Evolutionary conservation across 2,113 vertebrate genomes (phyloP), one percentile per base, ranked within the genome.

Genomic region (Platanista minor): DNA sequence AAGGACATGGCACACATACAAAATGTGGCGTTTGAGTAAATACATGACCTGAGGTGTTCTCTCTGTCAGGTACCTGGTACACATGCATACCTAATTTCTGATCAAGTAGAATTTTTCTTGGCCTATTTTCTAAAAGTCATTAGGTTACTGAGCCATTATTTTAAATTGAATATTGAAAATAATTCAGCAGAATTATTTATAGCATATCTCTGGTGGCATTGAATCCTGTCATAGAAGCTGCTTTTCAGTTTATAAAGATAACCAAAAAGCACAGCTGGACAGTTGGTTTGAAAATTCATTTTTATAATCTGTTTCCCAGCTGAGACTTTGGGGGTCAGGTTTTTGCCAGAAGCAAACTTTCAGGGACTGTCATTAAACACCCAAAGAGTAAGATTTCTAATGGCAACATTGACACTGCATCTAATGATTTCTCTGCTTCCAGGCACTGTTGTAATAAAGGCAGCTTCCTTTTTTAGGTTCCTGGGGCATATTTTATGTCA

Each of bases 381-480:
- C 43, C 8, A 6, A 96, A 94, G 96, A 72, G 21, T 46, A 52
- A 39, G 46, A 87, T 96, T 97, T 96, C 21, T 92, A 96, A 97
- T 87, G 67, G 85, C 97, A 96, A 91, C 43, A 77, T 5, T 95
- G 72, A 81, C 80, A 85, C 39, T 1, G 2, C 2, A 7, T 97
- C 82, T 95, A 90, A 91, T 97, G 77, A 96, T 67, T 96, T 91
- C 87, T 90, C 80, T 81, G 71, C 67, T 87, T 88, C 57, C 43
- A 85, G 71, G 75, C 72, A 67, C 57, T 81, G 83, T 61, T 91
- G 13, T 46, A 96, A 66, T 88, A 91, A 97, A 98, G 72, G 57
- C 62, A 91, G 75, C 89, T 97, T 97, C 96, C 90, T 90, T 95
- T 98, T 98, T 96, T 96, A 95, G 81, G 87, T 92, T 92, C 62